Conservation (phyloP, 2,113 vertebrate genomes). For the Rana temporaria region DNA sequence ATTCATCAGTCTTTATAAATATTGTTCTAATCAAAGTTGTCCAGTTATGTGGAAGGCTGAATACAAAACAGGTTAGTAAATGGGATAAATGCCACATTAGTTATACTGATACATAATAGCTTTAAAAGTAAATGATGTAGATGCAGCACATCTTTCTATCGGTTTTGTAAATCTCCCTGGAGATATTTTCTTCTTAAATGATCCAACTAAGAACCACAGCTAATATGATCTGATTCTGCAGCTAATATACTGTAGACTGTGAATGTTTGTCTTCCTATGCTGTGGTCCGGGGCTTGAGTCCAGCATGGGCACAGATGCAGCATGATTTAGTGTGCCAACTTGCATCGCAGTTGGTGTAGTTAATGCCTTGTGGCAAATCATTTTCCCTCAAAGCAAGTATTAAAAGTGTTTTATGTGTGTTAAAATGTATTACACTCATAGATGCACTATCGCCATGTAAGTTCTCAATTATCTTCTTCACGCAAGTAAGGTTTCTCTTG, state of each 20-base stretch:
- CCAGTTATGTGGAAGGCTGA: not conserved
- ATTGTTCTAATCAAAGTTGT: conserved; percentile 1
- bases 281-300: not conserved
- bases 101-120: not conserved
- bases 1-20: conserved; percentile 16
- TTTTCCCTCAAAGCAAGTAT: not conserved
- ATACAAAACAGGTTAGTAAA: not conserved
- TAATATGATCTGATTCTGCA: not conserved
- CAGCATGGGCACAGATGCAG: not conserved
- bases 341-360: not conserved
- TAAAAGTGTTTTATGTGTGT: too few species aligned
- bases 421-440: too few species aligned
- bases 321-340: not conserved
- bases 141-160: not conserved
- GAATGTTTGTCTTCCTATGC: not conserved
- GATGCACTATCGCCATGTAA: too few species aligned
- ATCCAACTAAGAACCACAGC: not conserved
- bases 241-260: not conserved
- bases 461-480: too few species aligned
- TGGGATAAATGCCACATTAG: not conserved
- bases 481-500: too few species aligned
- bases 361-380: not conserved
- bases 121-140: not conserved
- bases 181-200: not conserved
- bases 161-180: not conserved